Evolutionary conservation across 2,888 invertebrate species (phyloP).

Genomic region (Isoperla grammatica): DNA sequence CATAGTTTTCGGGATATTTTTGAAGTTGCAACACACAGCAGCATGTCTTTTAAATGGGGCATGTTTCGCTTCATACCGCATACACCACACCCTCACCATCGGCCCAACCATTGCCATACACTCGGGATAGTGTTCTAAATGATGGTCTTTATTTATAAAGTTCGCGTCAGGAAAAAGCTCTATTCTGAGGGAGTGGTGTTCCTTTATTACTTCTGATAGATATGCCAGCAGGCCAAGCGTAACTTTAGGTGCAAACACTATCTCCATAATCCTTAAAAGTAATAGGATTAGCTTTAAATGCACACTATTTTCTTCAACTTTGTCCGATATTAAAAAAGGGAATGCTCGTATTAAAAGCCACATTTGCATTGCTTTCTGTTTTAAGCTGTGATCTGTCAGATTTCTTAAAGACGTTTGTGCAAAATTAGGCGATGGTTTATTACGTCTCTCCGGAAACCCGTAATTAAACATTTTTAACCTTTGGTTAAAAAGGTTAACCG

Average conservation of each 20-base stretch:
- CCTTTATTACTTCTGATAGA: background rate
- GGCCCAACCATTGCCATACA: background rate
- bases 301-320: background rate
- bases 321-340: background rate
- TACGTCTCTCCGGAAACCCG: background rate
- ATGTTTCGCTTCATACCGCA: slow-evolving; percentile 5
- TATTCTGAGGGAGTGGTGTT: background rate
- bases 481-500: background rate
- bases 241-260: too few species aligned
- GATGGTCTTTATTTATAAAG: slow-evolving; percentile 1
- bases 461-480: background rate
- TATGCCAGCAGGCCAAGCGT: too few species aligned
- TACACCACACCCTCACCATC: background rate
- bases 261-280: too few species aligned
- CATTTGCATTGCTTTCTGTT: background rate
- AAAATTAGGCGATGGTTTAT: slow-evolving; percentile 1
- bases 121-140: background rate
- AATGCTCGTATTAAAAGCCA: background rate
- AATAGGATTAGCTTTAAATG: too few species aligned
- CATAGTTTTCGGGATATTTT: background rate
- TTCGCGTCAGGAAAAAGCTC: background rate
- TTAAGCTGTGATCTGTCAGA: background rate
- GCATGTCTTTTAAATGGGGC: background rate
- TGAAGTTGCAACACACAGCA: background rate
- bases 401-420: background rate